phyloP scores from a whole-genome alignment of 2,888 invertebrate genomes.

The Melitaea athalia region DNA sequence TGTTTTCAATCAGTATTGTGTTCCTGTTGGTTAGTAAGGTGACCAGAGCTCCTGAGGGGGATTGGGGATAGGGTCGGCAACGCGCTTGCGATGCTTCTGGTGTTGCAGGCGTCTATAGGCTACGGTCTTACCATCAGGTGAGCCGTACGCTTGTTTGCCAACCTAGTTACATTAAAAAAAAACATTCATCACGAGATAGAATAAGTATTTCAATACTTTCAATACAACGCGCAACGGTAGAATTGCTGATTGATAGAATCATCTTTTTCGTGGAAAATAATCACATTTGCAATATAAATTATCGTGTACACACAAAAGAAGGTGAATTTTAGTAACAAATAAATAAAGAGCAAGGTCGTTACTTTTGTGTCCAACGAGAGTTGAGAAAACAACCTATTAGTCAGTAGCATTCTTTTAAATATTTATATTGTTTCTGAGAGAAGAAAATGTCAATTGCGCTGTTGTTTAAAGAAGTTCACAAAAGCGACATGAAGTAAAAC shows the following conservation, averaged over 20 bases:
- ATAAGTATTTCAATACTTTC: not conserved
- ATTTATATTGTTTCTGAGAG: conserved; percentile 22
- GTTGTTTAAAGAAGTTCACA: conserved; percentile 22
- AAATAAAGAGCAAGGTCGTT: not conserved
- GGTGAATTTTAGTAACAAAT: not conserved
- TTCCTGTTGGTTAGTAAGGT: too few relatives aligned
- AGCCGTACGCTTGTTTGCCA: too few relatives aligned
- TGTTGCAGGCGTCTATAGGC: too few relatives aligned
- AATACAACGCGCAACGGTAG: not conserved
- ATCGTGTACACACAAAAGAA: not conserved
- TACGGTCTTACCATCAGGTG: too few relatives aligned
- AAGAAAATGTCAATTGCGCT: conserved; percentile 28
- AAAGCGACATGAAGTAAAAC: conserved; percentile 16
- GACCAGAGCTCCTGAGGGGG: too few relatives aligned
- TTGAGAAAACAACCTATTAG: conserved; percentile 18
- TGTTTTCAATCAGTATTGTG: too few relatives aligned
- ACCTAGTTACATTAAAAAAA: too few relatives aligned
- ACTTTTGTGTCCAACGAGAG: conserved; percentile 4
- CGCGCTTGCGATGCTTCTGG: too few relatives aligned
- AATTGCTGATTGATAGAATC: not conserved
- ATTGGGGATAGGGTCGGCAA: too few relatives aligned
- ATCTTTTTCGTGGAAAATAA: not conserved
- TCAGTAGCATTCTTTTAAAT: conserved; percentile 18
- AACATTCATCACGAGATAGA: not conserved
- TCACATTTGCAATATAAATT: not conserved